Percentiles rank a stretch among this genome's conserved stretches.
These are phyloP conservation scores for Menidia beryllina DNA, from an alignment of 2,113 vertebrate species.

Conservation along the genomic window DNA sequence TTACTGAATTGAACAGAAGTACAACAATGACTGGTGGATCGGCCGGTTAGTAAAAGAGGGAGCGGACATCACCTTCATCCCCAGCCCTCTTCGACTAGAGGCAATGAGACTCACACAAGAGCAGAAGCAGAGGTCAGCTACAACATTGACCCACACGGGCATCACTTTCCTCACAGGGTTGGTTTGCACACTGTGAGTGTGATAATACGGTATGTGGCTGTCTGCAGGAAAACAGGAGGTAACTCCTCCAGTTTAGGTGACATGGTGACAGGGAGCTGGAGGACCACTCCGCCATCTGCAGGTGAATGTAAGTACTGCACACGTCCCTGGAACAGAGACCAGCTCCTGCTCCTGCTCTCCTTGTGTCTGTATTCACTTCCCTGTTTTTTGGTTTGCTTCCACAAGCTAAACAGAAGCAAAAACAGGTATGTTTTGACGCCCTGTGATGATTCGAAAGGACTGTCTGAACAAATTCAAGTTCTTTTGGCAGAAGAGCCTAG, in stretches of 20 bases:
- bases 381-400: slow-evolving; percentile 81
- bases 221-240: slow-evolving; percentile 88
- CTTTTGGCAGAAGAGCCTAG: no score
- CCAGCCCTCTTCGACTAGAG: slow-evolving; percentile 94
- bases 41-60: slow-evolving; percentile 95
- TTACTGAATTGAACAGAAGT: slow-evolving; percentile 83
- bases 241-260: slow-evolving; percentile 91
- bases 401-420: slow-evolving; percentile 98
- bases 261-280: slow-evolving; percentile 89
- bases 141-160: neutral
- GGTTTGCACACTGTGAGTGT: neutral
- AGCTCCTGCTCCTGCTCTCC: neutral
- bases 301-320: slow-evolving; percentile 79
- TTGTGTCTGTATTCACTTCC: slow-evolving; percentile 57
- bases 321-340: slow-evolving; percentile 2
- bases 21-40: slow-evolving; percentile 99
- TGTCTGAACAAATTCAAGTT: no score
- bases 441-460: no score
- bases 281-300: slow-evolving; percentile 93
- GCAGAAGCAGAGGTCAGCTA: slow-evolving; percentile 91
- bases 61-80: slow-evolving; percentile 94
- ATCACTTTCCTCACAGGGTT: neutral
- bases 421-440: slow-evolving; percentile 86
- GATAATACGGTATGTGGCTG: slow-evolving; percentile 10
- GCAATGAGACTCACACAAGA: slow-evolving; percentile 96